Base-by-base conservation (phyloP, 2,797 vertebrate species). In the Acanthornis magna region DNA sequence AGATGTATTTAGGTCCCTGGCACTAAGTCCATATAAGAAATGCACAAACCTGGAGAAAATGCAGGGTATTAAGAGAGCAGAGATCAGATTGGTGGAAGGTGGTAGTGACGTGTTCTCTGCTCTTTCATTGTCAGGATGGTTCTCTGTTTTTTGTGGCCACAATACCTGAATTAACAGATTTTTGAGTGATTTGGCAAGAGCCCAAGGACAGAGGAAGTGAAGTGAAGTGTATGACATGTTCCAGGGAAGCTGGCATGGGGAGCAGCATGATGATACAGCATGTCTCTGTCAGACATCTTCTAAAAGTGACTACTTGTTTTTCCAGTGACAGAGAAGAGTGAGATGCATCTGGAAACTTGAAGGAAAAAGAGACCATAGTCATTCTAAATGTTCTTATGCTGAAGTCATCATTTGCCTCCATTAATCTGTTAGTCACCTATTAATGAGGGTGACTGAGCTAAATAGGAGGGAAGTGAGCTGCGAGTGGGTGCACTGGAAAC, bases 1-100 rank as follows among this genome's bases (percentile, higher is more conserved):
- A 10, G 14, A 50, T 36, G 3, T 2, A 2, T 13, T 30, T 21
- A 50, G 11, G 26, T 1, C 17, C 7, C 9, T 74, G 17, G 8
- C 19, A 48, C 10, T 18, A n/a, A 54, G 32, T 58, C 22, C 27
- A 62, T 51, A 11, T 40, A 70, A 79, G 11, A 66, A 79, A 45
- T 43, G 7, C 25, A 48, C 5, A 76, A 54, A 58, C 6, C 5
- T 73, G 26, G 14, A 71, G 54, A 86, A 95, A 81, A 91, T 50
- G 13, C 10, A 57, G 16, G 9, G 3, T 1, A 0, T 48, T 55
- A 42, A n/a, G 58, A 77, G 12, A 83, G 30, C 3, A 29, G 13
- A 67, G 53, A 50, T 36, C 5, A 47, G 60, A 71, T 4, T 50
- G 4, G 5, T 48, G 14, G 34, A 63, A 71, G 25, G 9, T 38